Conservation (phyloP, 2,113 vertebrate genomes). For the Cyanoderma ruficeps region DNA sequence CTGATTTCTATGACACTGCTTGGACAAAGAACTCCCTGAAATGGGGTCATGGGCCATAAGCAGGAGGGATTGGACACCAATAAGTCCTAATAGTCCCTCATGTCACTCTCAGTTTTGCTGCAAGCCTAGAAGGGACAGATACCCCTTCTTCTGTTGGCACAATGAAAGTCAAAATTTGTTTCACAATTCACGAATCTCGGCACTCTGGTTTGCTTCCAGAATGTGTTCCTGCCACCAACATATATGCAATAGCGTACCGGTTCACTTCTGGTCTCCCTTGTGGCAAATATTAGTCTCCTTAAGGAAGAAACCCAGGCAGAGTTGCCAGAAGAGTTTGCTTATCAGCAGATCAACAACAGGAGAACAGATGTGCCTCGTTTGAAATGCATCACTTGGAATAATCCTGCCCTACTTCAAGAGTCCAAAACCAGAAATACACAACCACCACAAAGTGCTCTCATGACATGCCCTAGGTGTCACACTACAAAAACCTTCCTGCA, state of each 20-base stretch:
- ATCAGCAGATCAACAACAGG: rapidly evolving
- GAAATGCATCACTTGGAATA: not conserved
- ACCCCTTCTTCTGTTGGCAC: rapidly evolving
- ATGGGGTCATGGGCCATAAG: not conserved
- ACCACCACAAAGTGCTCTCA: not conserved
- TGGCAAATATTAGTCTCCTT: not conserved
- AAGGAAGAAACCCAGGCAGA: not conserved
- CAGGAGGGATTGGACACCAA: not conserved
- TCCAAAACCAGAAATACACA: not conserved
- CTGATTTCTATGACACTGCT: not conserved
- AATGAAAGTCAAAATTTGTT: not conserved
- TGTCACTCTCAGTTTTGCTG: not conserved
- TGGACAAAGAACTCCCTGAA: not conserved
- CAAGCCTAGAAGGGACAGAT: not conserved
- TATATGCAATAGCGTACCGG: not conserved
- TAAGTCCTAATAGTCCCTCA: not conserved
- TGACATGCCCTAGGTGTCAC: not conserved
- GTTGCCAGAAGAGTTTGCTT: not conserved
- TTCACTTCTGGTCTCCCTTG: rapidly evolving
- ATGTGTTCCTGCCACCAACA: not conserved
- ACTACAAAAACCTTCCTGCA: not conserved
- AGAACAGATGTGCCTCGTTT: not conserved
- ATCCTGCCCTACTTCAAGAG: not conserved
- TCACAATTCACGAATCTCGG: not conserved
- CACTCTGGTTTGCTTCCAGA: not conserved